Conservation (phyloP, 2,888 invertebrate genomes). For the Halictus ligatus region DNA sequence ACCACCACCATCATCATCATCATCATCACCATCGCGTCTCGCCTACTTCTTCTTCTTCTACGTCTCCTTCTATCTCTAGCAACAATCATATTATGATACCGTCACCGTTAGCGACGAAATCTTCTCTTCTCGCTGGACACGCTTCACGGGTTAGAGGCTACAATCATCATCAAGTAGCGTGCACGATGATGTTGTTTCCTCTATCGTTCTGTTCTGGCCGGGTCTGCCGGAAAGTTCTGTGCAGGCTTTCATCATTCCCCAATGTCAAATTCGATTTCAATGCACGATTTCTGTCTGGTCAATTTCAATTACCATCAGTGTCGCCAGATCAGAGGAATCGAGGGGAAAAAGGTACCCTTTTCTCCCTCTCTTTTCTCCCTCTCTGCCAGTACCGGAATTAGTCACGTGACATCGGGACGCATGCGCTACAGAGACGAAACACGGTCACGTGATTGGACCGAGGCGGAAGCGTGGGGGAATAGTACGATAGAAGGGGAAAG, state of each 20-base stretch:
- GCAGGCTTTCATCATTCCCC: not conserved
- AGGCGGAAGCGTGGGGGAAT: too few species aligned
- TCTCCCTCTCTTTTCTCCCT: too few species aligned
- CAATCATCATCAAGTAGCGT: constrained; percentile 72
- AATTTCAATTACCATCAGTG: too few species aligned
- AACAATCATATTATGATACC: constrained; percentile 82
- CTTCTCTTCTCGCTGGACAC: constrained; percentile 71
- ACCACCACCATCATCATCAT: constrained; percentile 54
- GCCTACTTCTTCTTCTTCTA: constrained; percentile 80
- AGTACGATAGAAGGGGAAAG: too few species aligned
- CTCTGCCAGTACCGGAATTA: too few species aligned
- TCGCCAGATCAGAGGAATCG: too few species aligned
- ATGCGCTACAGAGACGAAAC: too few species aligned
- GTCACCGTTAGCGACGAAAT: constrained; percentile 76
- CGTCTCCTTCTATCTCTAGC: constrained; percentile 82
- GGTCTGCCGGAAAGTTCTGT: not conserved
- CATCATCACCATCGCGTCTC: constrained; percentile 70
- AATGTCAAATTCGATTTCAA: not conserved
- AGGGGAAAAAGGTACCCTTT: too few species aligned
- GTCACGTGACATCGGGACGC: too few species aligned
- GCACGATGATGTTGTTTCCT: constrained; percentile 70
- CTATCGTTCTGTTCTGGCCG: constrained; percentile 32
- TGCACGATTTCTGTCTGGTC: not conserved
- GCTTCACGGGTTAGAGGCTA: constrained; percentile 81
- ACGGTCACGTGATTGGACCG: too few species aligned